Evolutionary conservation across 1,140 invertebrate genomes (phyloP), one percentile per base, ranked within the genome.

Genomic region (Drosophila gunungcola): DNA sequence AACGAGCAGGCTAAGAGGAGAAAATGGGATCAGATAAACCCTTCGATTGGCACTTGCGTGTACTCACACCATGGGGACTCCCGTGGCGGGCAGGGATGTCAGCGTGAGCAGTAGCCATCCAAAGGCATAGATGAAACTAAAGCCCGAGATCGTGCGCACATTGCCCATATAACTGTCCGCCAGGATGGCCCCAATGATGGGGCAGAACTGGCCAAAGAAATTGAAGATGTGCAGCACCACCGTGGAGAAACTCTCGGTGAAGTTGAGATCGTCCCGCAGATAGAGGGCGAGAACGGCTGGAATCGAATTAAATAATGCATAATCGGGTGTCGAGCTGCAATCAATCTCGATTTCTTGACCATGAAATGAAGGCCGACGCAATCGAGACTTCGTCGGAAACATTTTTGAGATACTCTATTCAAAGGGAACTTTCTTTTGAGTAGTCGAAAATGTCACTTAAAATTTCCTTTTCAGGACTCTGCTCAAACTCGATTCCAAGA

Each of bases 131-230:
- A 97, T 92, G 32, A 96, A 91, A 11, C 95, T 96, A 57, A 96
- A 93, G 75, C 94, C 95, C 12, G 95, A 92, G 57, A 96, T 96
- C 2, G 96, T 96, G 64, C 95, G 84, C 25, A 90, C 73, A 79
- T 92, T 92, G 10, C 96, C 97, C n/a, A 97, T 93, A 80, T 94
- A 95, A 56, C 95, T 95, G 84, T 97, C 97, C 3, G 96, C 96
- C 56, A 97, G 91, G 43, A 97, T 94, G 1, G 97, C 96, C 6
- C 97, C 97, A 62, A 96, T 91, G 12, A 97, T 86, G 0, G 97
- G 96, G n/a, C 95, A 95, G 83, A 96, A 95, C 88, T 97, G 97
- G 52, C 96, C 96, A n/a, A 96, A 86, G 92, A 96, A 96, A 46
- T 94, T 94, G 81, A 97, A 97, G 0, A 94, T 92, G 92, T 97